Conservation (phyloP, 1,140 invertebrate genomes). For the Drosophila bocki region DNA sequence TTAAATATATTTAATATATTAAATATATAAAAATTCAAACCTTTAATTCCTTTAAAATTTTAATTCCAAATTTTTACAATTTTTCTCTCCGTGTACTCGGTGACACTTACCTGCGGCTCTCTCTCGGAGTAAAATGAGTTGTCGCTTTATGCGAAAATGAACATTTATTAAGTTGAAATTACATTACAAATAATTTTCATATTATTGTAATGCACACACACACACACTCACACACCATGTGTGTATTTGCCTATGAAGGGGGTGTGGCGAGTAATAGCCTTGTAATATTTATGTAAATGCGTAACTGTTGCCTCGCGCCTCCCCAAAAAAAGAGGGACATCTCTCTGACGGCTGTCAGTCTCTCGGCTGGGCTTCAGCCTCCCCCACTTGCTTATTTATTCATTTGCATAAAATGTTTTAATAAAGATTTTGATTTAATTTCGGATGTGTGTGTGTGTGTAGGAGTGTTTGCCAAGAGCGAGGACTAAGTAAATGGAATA, state of each 20-base stretch:
- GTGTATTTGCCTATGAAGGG: constrained; percentile 29
- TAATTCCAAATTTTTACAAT: no score
- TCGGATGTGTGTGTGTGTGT: constrained; percentile 3
- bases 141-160: constrained; percentile 68
- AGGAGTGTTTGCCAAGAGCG: constrained; percentile 4
- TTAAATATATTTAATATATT: no score
- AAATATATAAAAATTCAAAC: background rate
- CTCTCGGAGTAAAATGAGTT: constrained; percentile 35
- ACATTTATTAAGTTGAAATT: constrained; percentile 82
- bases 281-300: constrained; percentile 80
- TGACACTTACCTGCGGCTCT: constrained; percentile 22
- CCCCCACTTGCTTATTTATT: constrained; percentile 73
- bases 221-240: constrained; percentile 1
- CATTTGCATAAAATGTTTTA: constrained; percentile 80
- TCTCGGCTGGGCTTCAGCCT: background rate
- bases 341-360: constrained; percentile 19
- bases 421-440: constrained; percentile 79
- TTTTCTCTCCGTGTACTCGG: constrained; percentile 10
- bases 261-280: constrained; percentile 62
- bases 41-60: background rate
- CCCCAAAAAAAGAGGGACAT: background rate
- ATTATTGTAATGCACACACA: constrained; percentile 71
- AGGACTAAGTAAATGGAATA: constrained; percentile 45
- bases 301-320: constrained; percentile 55
- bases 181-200: constrained; percentile 81